Evolutionary conservation across 2,797 vertebrate species (phyloP).

Genomic region (Esox masquinongy): DNA sequence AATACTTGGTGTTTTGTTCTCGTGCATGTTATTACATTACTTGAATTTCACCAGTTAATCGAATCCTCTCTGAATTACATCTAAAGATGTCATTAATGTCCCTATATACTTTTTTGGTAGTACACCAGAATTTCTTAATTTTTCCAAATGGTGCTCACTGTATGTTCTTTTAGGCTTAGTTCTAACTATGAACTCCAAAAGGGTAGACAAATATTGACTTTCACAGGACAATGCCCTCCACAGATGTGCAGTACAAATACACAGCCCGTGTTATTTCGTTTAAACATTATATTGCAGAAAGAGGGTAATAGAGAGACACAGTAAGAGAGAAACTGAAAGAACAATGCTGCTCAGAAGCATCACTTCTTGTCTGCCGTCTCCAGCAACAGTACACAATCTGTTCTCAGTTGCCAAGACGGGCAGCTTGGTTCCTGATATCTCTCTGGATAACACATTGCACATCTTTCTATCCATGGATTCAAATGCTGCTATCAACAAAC

Average conservation of each 20-base stretch:
- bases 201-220: neutral
- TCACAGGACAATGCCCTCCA: neutral
- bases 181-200: neutral
- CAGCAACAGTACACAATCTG: constrained; percentile 5
- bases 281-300: neutral
- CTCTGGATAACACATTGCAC: constrained; percentile 1
- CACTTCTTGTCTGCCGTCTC: constrained; percentile 3
- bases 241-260: neutral
- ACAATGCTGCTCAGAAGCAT: constrained; percentile 1
- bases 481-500: neutral
- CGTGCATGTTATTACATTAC: too few relatives aligned
- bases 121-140: neutral
- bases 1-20: too few relatives aligned
- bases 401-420: neutral
- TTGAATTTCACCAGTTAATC: too few relatives aligned
- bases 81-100: neutral
- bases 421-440: constrained; percentile 7
- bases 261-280: neutral
- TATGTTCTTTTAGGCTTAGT: neutral
- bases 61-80: too few relatives aligned
- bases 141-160: neutral
- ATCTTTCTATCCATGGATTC: constrained; percentile 21
- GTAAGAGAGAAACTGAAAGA: neutral
- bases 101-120: neutral
- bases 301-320: neutral